Conservation (phyloP, 2,888 invertebrate genomes). For the Parapristionchus giblindavisi region DNA sequence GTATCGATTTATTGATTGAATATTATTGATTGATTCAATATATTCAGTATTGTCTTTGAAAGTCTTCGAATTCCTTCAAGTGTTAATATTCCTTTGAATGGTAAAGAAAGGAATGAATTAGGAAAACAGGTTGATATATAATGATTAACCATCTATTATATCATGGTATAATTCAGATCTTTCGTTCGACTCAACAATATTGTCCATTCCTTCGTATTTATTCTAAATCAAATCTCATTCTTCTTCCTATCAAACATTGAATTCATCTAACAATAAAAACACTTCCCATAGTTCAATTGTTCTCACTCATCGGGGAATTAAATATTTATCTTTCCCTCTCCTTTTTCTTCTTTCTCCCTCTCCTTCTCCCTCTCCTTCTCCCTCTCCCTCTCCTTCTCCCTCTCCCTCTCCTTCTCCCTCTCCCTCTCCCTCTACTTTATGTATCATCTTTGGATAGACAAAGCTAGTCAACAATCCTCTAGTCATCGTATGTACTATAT, state of each 20-base stretch:
- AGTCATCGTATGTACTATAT: too few species aligned
- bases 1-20: not conserved
- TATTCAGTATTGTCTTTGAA: constrained; percentile 27
- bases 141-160: not conserved
- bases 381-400: not conserved
- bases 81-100: not conserved
- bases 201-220: constrained; percentile 32
- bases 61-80: constrained; percentile 6
- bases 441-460: not conserved
- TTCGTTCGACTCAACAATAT: not conserved
- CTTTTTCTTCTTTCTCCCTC: not conserved
- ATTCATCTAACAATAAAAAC: too few species aligned
- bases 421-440: not conserved
- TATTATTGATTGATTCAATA: not conserved
- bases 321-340: not conserved
- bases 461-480: too few species aligned
- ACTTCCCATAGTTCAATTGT: too few species aligned
- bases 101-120: not conserved
- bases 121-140: not conserved
- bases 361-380: not conserved
- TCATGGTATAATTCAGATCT: not conserved
- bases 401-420: not conserved
- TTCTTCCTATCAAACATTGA: constrained; percentile 8
- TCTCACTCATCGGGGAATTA: not conserved
- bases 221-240: constrained; percentile 15